phyloP scores from a whole-genome alignment of 1,140 invertebrate genomes.

The Atta cephalotes region DNA sequence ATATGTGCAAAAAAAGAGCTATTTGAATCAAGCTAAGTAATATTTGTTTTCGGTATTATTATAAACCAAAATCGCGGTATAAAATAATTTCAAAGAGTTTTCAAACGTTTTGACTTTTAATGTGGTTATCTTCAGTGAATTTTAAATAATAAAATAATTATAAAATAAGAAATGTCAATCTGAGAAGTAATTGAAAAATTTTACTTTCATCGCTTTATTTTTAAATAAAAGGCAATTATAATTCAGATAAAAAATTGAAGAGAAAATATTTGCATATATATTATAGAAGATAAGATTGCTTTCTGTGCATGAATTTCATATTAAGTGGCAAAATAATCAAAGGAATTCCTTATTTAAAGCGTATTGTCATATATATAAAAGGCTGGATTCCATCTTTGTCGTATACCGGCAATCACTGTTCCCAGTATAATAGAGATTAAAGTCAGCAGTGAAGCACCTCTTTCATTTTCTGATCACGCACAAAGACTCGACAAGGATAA shows the following conservation, averaged over 20 bases:
- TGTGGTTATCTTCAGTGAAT: too few relatives aligned
- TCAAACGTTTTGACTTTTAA: too few relatives aligned
- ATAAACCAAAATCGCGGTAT: too few relatives aligned
- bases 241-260: background rate
- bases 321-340: conserved; percentile 10
- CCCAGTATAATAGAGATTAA: conserved; percentile 45
- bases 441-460: conserved; percentile 10
- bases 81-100: too few relatives aligned
- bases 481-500: conserved; percentile 35
- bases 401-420: background rate
- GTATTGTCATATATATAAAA: background rate
- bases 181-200: background rate
- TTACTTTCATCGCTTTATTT: background rate
- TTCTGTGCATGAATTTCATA: background rate
- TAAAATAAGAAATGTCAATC: background rate
- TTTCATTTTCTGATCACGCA: conserved; percentile 56
- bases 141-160: too few relatives aligned
- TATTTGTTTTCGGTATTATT: too few relatives aligned
- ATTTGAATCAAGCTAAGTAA: too few relatives aligned
- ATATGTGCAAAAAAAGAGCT: too few relatives aligned
- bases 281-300: background rate
- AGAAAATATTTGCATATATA: background rate
- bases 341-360: background rate
- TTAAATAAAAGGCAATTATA: background rate
- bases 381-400: background rate